Base-by-base conservation (phyloP, 2,888 invertebrate species). In the Lasiommata megera region DNA sequence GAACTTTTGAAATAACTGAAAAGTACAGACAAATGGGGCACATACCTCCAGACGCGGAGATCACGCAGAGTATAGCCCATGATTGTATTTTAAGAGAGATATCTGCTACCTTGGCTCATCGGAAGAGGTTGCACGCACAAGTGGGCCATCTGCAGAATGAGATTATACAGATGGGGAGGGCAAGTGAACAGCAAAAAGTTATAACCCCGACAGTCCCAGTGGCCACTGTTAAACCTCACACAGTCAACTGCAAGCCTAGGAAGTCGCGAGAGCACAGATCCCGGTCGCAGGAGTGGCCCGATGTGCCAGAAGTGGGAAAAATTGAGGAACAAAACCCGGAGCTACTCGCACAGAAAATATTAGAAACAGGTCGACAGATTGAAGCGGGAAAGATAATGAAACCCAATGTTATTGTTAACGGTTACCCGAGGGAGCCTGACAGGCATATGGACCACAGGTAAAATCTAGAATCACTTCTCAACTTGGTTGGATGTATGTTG, bases 261-360 rank as follows among this genome's bases (percentile, higher is more conserved):
- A 82, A 93, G 69, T 88, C 92, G 0, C 91, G 96, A 28, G 96
- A 96, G 68, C 94, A 94, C 68, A 92, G 96, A 14, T 94, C 95
- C 6, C 92, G 97, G 1, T 96, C 96, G 0, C 96, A 97, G 74
- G 97, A 97, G 75, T 97, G 97, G 97, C 97, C 97, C 0, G 96
- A 97, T 70, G 95, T 97, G 29, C 97, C 97, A 1, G 96, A 97
- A 69, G 94, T 97, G 52, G 96, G 95, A 1, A 97, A 97, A 83
- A 97, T 97, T 60, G 96, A 97, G 75, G 97, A 97, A 77, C 96
- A 96, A 77, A 97, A 97, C 84, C 97, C 97, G 0, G 97, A 97
- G 81, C 93, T 97, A 52, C 86, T 97, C 54, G 97, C 97, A 0
- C 96, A 96, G 80, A 97, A 97, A 80, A 97, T 97, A 66, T 86